phyloP scores from a whole-genome alignment of 2,113 vertebrate genomes.

The Cairina moschata region DNA sequence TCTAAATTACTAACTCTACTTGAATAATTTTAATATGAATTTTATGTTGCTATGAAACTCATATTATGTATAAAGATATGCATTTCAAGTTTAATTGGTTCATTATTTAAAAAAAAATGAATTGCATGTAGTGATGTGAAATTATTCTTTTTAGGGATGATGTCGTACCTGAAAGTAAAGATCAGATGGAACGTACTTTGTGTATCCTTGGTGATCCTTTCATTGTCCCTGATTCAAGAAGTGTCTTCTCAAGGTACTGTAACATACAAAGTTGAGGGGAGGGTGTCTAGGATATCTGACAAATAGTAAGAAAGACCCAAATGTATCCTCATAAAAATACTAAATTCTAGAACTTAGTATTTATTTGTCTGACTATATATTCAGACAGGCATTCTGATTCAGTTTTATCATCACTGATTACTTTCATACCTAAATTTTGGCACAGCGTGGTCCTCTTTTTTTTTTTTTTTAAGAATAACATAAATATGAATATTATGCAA shows the following conservation, averaged over 20 bases:
- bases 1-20: not conserved
- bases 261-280: not conserved
- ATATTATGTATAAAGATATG: not conserved
- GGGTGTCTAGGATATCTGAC: not conserved
- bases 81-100: not conserved
- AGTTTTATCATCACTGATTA: not conserved
- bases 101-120: not conserved
- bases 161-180: slow-evolving; percentile 28
- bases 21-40: not conserved
- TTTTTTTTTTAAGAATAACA: not conserved
- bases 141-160: slow-evolving; percentile 39
- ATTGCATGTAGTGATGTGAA: not conserved
- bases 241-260: slow-evolving; percentile 79
- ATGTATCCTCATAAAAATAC: not conserved
- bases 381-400: not conserved
- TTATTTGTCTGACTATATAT: not conserved
- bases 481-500: not conserved
- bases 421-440: not conserved
- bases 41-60: not conserved
- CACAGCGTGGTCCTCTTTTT: not conserved
- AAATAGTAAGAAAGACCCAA: not conserved
- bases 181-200: slow-evolving; percentile 70
- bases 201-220: slow-evolving; percentile 36
- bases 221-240: slow-evolving; percentile 58
- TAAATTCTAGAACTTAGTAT: not conserved